These are phyloP conservation scores for Alouatta palliata DNA, from an alignment of 2,113 vertebrate species.

Conservation along the genomic window DNA sequence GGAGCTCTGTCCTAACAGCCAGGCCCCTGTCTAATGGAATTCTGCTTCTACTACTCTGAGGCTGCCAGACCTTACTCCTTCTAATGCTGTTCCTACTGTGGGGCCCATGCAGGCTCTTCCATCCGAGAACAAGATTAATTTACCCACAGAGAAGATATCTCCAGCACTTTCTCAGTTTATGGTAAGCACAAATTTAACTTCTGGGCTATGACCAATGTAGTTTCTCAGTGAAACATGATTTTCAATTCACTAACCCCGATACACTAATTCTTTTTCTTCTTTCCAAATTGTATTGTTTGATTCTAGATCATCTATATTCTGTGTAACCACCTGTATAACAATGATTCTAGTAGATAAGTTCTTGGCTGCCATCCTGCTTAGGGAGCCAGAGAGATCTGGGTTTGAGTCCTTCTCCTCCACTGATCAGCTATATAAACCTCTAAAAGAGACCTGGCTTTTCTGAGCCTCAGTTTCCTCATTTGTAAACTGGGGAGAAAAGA, in stretches of 20 bases:
- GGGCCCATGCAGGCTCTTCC: not conserved
- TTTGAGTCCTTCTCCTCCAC: not conserved
- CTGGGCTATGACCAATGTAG: too few species aligned
- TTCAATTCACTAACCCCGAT: not conserved
- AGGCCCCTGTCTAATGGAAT: not conserved
- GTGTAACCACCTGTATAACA: not conserved
- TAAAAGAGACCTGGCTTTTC: not conserved
- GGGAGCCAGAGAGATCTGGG: not conserved
- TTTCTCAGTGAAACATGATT: not conserved
- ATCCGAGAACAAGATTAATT: not conserved
- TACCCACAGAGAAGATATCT: not conserved
- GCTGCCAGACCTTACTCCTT: too few species aligned
- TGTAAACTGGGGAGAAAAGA: not conserved
- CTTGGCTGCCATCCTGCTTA: not conserved
- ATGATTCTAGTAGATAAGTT: not conserved
- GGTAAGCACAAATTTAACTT: not conserved
- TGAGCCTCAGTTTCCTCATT: not conserved
- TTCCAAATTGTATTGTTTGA: not conserved
- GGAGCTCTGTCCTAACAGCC: not conserved
- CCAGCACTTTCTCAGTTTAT: not conserved
- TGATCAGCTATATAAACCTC: not conserved
- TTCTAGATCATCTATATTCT: not conserved
- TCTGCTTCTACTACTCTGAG: not conserved
- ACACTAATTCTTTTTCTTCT: not conserved
- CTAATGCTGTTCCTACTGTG: not conserved